Base-by-base conservation (phyloP, 1,140 invertebrate species). In the Hyles vespertilio region DNA sequence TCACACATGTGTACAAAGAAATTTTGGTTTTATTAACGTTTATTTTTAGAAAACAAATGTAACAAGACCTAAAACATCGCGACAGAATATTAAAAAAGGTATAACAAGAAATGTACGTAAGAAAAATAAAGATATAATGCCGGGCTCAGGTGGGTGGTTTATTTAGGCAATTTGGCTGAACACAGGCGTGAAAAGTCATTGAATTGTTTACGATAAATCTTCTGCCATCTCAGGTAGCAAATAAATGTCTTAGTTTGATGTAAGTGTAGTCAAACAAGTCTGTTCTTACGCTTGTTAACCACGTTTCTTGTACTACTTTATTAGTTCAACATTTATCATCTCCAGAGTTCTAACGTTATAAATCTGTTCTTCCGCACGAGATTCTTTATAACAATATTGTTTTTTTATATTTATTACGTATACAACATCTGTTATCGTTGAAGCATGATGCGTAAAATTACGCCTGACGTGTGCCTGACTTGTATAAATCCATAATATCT, bases 121-220 rank as follows among this genome's bases (percentile, higher is more conserved):
- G 44, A 63, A 63, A 64, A 65, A 66, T 63, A 61, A 61, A 67
- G 22, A 58, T 34, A 60, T 70, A 66, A 63, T 64, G 22, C 52
- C 11, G 11, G 11, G 58, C 58, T 47, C 56, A 65, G 53, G 63
- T 71, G 61, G 70, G 63, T 48, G 56, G 63, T 74, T 77, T 77
- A 71, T 77, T 71, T 69, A 62, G 63, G 65, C 70, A 75, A 69
- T 69, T 73, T 68, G 64, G 74, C 60, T 40, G 49, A 62, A 56
- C 71, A 69, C 61, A 65, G 49, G 59, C 63, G 52, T 11, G 52
- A 43, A 43, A 43, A 46, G 63, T 63, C 59, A 69, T 62, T 72
- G 59, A 54, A 60, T 56, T 53, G 58, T 51, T 59, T 50, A 52
- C 53, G 36, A 74, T 77, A 74, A 73, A 74, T 73, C 72, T 69